These are phyloP conservation scores for Diphyllodes magnificus DNA, from an alignment of 2,113 vertebrate species.

Conservation along the genomic window DNA sequence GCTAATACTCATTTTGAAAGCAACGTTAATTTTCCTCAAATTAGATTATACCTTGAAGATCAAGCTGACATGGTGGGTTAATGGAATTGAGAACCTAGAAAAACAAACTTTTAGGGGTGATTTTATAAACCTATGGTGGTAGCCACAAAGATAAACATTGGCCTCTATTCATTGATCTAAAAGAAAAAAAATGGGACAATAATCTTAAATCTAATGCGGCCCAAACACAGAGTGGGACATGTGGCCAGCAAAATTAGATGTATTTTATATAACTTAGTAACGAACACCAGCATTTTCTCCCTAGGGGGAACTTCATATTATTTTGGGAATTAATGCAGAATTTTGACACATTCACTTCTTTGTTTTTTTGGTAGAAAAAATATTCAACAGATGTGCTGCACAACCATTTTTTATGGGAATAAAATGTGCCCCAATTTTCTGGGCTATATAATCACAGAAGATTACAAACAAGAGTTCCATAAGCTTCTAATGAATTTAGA, in stretches of 20 bases:
- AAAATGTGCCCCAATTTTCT: background rate
- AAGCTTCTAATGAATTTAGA: background rate
- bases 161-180: background rate
- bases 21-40: background rate
- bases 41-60: background rate
- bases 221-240: background rate
- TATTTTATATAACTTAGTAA: background rate
- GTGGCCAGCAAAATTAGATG: background rate
- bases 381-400: background rate
- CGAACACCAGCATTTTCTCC: background rate
- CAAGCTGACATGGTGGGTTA: background rate
- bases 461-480: background rate
- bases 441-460: background rate
- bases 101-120: background rate
- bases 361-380: background rate
- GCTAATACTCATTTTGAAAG: background rate
- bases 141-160: background rate
- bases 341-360: background rate
- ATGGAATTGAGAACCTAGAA: background rate
- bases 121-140: background rate
- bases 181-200: background rate
- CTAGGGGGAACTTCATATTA: background rate
- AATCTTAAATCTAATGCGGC: background rate
- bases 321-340: background rate
- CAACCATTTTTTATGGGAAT: background rate